Base-by-base conservation (phyloP, 2,113 vertebrate genomes). In the Antigone vipio region DNA sequence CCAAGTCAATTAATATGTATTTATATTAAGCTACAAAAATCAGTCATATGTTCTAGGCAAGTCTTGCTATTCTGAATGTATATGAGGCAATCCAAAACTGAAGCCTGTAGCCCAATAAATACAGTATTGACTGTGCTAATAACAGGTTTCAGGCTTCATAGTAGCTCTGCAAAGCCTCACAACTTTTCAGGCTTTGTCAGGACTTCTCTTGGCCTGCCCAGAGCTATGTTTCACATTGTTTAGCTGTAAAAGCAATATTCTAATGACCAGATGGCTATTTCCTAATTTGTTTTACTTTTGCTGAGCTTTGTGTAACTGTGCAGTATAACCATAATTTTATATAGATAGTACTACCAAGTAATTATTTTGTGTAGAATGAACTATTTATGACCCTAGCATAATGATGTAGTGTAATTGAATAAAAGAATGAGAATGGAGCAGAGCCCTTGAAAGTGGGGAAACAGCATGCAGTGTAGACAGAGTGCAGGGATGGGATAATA, bases 161-260 rank as follows among this genome's bases (percentile, higher is more conserved):
- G 47, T 40, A 75, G 6, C 26, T 64, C 66, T 79, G 23, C 23
- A 88, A 88, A 88, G 19, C 26, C 34, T 88, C 4, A 4, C 20
- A 26, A 56, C 22, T 75, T 72, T 60, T 79, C 35, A 52, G 45
- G 23, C 27, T 93, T 84, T 85, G 26, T 93, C 40, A 82, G 45
- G 24, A 40, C 24, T 94, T 91, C 76, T 35, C 40, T 72, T 83
- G 62, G 49, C 32, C 16, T 62, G 40, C 62, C 50, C 35, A 69
- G 34, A 76, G 50, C 34, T 73, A 7, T 83, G 40, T 80, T 88
- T 90, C 35, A 69, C 30, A 45, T 49, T 49, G 19, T 75, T 85
- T 60, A 85, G 42, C 81, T 88, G 52, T 63, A 71, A 93, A 89
- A 91, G 44, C 81, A 88, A 95, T 75, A 77, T 89, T 87, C 42